Percentiles rank a stretch among this genome's conserved stretches.
phyloP scores from a whole-genome alignment of 2,113 vertebrate genomes.

The Sciurus niger region DNA sequence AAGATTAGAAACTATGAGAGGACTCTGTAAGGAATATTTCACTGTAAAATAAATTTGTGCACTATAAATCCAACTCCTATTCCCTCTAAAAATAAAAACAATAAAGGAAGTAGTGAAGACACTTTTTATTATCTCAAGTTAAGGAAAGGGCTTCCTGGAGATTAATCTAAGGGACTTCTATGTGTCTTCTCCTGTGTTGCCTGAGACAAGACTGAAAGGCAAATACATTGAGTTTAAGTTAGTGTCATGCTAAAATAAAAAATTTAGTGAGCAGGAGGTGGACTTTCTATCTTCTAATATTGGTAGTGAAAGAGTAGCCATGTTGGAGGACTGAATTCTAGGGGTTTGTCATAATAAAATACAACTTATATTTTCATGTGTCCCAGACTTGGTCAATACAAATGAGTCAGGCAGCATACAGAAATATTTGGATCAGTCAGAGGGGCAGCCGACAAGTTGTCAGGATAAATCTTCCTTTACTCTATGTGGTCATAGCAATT shows the following conservation, averaged over 20 bases:
- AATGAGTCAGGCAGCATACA: no score
- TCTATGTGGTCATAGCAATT: no score
- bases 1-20: background rate
- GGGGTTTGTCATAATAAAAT: background rate
- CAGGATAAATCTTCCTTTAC: background rate
- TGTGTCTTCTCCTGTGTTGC: no score
- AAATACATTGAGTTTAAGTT: background rate
- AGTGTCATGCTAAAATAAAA: background rate
- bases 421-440: no score
- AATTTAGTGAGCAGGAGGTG: background rate
- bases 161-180: no score
- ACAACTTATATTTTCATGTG: background rate
- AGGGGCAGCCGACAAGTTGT: rapidly evolving
- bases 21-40: background rate
- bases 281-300: background rate
- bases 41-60: background rate
- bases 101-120: no score
- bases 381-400: background rate
- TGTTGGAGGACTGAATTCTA: no score
- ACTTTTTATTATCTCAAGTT: no score
- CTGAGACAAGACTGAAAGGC: no score
- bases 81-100: no score
- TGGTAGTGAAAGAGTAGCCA: background rate
- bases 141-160: no score
- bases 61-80: no score